Evolutionary conservation across 2,888 invertebrate species (phyloP), one percentile per base, ranked within the genome.

Genomic region (Endotricha flammealis): DNA sequence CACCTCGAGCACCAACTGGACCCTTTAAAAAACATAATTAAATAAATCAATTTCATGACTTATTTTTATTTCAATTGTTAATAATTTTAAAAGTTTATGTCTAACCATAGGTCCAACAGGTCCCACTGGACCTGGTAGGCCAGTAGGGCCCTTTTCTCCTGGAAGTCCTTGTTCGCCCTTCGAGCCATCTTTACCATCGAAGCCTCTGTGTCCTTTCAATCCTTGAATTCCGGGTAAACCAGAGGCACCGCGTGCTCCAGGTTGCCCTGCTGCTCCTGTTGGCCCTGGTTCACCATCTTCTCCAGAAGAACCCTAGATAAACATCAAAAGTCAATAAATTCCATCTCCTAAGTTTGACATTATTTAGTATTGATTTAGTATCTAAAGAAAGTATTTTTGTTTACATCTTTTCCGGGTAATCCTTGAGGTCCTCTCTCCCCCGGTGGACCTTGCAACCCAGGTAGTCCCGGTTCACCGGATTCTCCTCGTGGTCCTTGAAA

Each of bases 401-500:
- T 79, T 76, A 93, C 94, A 60, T 94, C 93, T 88, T 94, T 94
- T 48, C 94, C 94, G 4, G 92, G 88, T 23, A 89, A 68, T 36
- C 94, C 94, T 31, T 90, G 90, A 2, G 91, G 81, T 40, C 94
- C 94, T 57, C 92, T 80, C 41, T 91, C 88, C 0, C 93, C 94
- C 0, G 88, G 75, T 2, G 90, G 76, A 7, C 95, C 95, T 5
- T 89, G 71, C 1, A 89, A 85, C 7, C 93, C 93, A 0, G 88
- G 78, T 5, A 90, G 68, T 0, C 94, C 94, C 1, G 90, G 87
- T 64, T 95, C 95, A 1, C 95, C 95, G 1, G 93, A 81, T 48
- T 94, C 93, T 28, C 95, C 95, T 43, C 95, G 88, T 9, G 90
- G 88, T 2, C 95, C 95, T 83, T 95, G 94, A 50, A 95, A 95